These are phyloP conservation scores for Dioctria rufipes DNA, from an alignment of 2,888 invertebrate genomes.

Conservation along the genomic window DNA sequence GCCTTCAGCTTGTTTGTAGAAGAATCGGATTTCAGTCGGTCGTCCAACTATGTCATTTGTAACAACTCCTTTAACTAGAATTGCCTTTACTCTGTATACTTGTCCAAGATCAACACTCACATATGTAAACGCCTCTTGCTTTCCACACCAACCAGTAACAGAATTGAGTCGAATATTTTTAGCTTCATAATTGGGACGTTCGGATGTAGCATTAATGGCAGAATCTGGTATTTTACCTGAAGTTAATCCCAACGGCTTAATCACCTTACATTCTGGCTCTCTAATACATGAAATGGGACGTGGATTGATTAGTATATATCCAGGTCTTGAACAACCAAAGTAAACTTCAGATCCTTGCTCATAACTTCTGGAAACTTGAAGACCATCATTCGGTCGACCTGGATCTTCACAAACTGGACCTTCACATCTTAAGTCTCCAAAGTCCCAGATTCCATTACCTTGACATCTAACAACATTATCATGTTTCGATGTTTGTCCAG, in stretches of 20 bases:
- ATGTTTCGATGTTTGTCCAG: conserved; percentile 91
- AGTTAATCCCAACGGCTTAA: conserved; percentile 90
- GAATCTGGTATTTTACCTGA: conserved; percentile 95
- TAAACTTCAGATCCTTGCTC: conserved; percentile 92
- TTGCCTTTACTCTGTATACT: conserved; percentile 93
- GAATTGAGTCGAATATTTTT: conserved; percentile 91
- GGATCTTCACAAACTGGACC: conserved; percentile 98
- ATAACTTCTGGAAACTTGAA: conserved; percentile 86
- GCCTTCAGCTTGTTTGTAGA: conserved; percentile 94
- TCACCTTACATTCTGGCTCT: conserved; percentile 94
- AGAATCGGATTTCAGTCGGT: conserved; percentile 96
- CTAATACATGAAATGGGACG: conserved; percentile 91
- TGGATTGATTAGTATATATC: conserved; percentile 93
- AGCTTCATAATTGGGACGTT: conserved; percentile 93
- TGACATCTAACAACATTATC: conserved; percentile 94
- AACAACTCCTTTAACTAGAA: conserved; percentile 93
- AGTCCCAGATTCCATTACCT: conserved; percentile 96
- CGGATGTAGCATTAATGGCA: conserved; percentile 95
- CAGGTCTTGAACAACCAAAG: conserved; percentile 92
- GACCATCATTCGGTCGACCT: conserved; percentile 92
- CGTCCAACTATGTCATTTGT: conserved; percentile 96
- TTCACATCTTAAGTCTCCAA: conserved; percentile 93
- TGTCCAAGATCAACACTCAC: conserved; percentile 95
- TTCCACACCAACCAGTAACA: conserved; percentile 97
- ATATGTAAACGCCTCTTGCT: conserved; percentile 96